Conservation (phyloP, 2,797 vertebrate genomes). For the Sciurus carolinensis region DNA sequence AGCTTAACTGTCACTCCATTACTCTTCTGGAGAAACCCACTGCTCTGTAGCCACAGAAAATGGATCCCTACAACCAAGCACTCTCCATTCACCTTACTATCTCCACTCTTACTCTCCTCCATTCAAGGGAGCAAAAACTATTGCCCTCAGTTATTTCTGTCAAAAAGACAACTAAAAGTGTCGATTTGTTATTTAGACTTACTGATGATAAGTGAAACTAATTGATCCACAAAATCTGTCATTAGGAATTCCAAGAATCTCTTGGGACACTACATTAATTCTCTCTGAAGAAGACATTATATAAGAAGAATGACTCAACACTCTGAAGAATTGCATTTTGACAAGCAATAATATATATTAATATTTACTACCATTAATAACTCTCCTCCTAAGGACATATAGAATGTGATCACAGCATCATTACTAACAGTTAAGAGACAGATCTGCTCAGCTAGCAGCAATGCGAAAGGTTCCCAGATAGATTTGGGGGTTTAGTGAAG, state of each 20-base stretch:
- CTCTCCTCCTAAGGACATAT: not conserved
- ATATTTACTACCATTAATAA: constrained; percentile 9
- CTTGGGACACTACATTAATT: constrained; percentile 19
- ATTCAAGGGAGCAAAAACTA: not conserved
- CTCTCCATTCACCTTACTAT: not conserved
- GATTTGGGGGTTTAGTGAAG: not conserved
- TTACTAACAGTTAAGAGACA: not conserved
- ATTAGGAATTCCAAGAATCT: not conserved
- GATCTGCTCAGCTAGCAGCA: not conserved
- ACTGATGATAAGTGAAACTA: constrained; percentile 30
- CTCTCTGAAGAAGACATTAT: not conserved
- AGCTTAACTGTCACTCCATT: not conserved
- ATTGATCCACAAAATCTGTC: constrained; percentile 35
- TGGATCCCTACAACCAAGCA: not conserved
- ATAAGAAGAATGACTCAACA: constrained; percentile 12
- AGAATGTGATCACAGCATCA: not conserved
- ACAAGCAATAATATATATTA: not conserved
- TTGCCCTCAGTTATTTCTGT: not conserved
- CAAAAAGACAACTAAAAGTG: constrained; percentile 37
- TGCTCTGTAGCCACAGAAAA: not conserved
- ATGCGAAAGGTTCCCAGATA: not conserved
- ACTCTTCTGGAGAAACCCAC: not conserved
- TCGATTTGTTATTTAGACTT: constrained; percentile 26
- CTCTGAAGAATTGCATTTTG: constrained; percentile 43
- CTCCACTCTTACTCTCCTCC: not conserved